Evolutionary conservation across 53 echinoderm and acorn worm species (phyloP).

Genomic region (Mesocentrotus franciscanus): DNA sequence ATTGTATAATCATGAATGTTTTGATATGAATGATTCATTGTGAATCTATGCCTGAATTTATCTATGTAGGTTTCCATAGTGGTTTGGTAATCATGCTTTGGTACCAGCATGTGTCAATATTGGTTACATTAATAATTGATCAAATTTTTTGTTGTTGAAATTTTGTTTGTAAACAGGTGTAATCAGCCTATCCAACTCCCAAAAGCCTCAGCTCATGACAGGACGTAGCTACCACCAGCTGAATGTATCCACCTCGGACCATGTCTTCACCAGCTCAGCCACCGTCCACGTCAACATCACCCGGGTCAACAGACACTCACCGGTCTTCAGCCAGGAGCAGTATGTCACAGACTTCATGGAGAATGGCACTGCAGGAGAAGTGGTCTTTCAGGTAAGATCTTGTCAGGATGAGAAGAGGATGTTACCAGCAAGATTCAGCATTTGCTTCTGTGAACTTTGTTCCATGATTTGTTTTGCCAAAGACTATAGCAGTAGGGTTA

Average conservation of each 20-base stretch:
- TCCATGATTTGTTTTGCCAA: neutral
- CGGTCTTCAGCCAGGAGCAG: slow-evolving; percentile 81
- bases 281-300: slow-evolving; percentile 75
- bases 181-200: slow-evolving; percentile 83
- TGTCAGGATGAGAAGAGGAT: neutral
- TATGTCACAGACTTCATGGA: slow-evolving; percentile 87
- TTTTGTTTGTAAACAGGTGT: slow-evolving; percentile 73
- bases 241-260: slow-evolving; percentile 91
- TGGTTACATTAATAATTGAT: too few relatives aligned
- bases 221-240: slow-evolving; percentile 75
- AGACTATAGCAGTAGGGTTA: neutral
- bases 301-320: slow-evolving; percentile 82
- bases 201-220: slow-evolving; percentile 71
- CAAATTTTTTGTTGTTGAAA: neutral
- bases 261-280: slow-evolving; percentile 95
- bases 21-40: neutral
- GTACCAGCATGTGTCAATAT: neutral
- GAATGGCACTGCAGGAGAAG: slow-evolving; percentile 86
- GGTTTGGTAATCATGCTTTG: neutral
- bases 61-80: neutral
- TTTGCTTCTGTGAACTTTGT: too few relatives aligned
- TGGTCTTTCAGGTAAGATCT: slow-evolving; percentile 69
- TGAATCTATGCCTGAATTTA: neutral
- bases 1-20: neutral
- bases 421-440: too few relatives aligned